phyloP scores from a whole-genome alignment of 2,113 vertebrate species.

The Calypte anna region DNA sequence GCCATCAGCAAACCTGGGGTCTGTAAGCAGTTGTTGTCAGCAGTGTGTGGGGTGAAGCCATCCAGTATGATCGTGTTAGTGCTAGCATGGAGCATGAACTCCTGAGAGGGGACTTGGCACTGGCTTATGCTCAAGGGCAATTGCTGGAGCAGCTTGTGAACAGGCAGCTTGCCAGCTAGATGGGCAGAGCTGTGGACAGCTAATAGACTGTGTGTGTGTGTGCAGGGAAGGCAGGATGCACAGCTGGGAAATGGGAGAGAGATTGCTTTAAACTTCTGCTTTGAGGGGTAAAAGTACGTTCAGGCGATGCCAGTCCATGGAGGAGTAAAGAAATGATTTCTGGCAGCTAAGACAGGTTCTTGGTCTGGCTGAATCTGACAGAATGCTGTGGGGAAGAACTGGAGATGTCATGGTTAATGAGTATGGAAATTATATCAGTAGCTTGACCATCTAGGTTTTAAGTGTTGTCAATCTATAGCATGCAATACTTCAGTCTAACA shows the following conservation, averaged over 20 bases:
- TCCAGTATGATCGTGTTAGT: not conserved
- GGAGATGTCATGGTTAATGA: conserved; percentile 53
- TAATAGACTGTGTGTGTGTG: not conserved
- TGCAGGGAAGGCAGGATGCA: conserved; percentile 33
- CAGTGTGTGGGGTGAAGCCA: not conserved
- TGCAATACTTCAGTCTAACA: conserved; percentile 10
- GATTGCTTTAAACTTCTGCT: conserved; percentile 54
- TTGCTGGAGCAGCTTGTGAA: conserved; percentile 23
- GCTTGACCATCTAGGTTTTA: conserved; percentile 55
- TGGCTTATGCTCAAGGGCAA: conserved; percentile 33
- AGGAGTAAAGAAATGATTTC: conserved; percentile 49
- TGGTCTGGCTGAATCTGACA: conserved; percentile 47
- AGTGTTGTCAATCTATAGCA: conserved; percentile 57
- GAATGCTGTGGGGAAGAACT: conserved; percentile 55
- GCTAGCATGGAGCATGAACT: not conserved
- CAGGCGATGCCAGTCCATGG: conserved; percentile 19
- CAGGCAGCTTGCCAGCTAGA: conserved; percentile 10
- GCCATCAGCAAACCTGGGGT: conserved; percentile 23
- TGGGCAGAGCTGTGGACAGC: conserved; percentile 33
- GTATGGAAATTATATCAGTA: conserved; percentile 60
- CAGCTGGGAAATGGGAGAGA: conserved; percentile 53
- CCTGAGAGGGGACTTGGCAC: not conserved
- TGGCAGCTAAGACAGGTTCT: conserved; percentile 60
- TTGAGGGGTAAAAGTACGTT: conserved; percentile 13
- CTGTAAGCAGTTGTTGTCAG: not conserved